A percentile compares a stretch with the other conserved stretches of the same genome.
Evolutionary conservation across 2,797 vertebrate species (phyloP).

Genomic region (Centroberyx gerrardi): DNA sequence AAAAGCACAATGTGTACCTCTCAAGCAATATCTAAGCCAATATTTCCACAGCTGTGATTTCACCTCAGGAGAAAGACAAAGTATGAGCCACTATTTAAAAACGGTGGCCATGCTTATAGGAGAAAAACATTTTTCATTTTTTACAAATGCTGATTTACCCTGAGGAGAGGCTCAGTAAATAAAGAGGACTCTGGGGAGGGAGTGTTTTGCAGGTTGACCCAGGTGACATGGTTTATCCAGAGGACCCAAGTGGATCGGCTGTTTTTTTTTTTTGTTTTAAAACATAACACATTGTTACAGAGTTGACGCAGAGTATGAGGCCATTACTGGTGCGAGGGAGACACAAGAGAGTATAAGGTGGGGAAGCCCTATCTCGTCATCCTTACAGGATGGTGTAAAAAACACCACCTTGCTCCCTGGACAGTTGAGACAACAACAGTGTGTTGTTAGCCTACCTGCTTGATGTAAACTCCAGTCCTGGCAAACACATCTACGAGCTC

Average conservation of each 20-base stretch:
- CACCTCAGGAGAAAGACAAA: neutral
- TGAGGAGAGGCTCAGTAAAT: slow-evolving; percentile 50
- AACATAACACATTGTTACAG: slow-evolving; percentile 42
- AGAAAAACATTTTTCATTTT: slow-evolving; percentile 8
- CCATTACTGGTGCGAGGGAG: slow-evolving; percentile 30
- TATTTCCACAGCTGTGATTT: slow-evolving; percentile 11
- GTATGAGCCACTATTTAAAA: neutral
- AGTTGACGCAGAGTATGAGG: slow-evolving; percentile 14
- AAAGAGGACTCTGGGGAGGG: slow-evolving; percentile 53
- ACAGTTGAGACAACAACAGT: slow-evolving; percentile 35
- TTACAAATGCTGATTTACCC: slow-evolving; percentile 33
- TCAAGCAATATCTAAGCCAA: neutral
- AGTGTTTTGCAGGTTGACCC: slow-evolving; percentile 73
- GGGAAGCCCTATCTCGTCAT: slow-evolving; percentile 44
- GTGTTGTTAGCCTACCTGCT: slow-evolving; percentile 88
- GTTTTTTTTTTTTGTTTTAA: slow-evolving; percentile 13
- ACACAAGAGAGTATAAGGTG: slow-evolving; percentile 23
- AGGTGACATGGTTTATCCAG: slow-evolving; percentile 51
- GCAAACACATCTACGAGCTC: slow-evolving; percentile 95
- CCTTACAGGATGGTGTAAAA: slow-evolving; percentile 10
- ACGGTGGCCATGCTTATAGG: neutral
- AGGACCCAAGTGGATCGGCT: slow-evolving; percentile 36
- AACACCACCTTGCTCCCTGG: slow-evolving; percentile 32
- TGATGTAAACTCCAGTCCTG: slow-evolving; percentile 92
- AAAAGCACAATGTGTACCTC: slow-evolving; percentile 4